These are phyloP conservation scores for Stegostoma tigrinum DNA, from an alignment of 2,113 vertebrate species.

Conservation along the genomic window DNA sequence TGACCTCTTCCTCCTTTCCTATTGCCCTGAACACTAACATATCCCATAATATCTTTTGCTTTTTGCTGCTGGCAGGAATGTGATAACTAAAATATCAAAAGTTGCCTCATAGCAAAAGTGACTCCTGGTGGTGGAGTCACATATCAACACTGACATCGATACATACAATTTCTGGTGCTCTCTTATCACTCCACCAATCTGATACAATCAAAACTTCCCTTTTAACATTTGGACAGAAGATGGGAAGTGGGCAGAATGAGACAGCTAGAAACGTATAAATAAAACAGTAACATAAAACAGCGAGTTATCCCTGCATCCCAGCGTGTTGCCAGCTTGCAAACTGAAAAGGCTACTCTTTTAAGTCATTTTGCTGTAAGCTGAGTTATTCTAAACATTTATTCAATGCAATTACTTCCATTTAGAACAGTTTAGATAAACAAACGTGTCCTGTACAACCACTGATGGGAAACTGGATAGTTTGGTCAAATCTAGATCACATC, in stretches of 20 bases:
- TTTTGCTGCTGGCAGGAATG: neutral
- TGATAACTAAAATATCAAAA: neutral
- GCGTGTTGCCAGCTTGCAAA: neutral
- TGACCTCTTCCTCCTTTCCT: no score
- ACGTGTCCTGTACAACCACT: neutral
- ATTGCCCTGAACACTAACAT: neutral
- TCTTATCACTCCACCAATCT: neutral
- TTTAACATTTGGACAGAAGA: neutral
- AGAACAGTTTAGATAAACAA: constrained; percentile 17
- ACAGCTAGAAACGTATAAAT: neutral
- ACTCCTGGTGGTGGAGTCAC: no score
- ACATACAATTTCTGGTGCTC: neutral
- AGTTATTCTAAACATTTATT: neutral
- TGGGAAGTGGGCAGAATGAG: neutral
- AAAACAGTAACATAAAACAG: neutral
- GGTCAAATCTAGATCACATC: neutral
- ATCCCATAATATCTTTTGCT: neutral
- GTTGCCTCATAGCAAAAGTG: neutral
- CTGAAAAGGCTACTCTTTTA: neutral
- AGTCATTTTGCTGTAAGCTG: neutral
- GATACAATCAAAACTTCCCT: neutral
- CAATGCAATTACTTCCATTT: constrained; percentile 10
- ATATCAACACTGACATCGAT: neutral
- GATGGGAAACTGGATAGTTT: neutral
- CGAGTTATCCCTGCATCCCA: neutral